Evolutionary conservation across 2,113 vertebrate species (phyloP).

Genomic region (Gnathonemus longibarbis): DNA sequence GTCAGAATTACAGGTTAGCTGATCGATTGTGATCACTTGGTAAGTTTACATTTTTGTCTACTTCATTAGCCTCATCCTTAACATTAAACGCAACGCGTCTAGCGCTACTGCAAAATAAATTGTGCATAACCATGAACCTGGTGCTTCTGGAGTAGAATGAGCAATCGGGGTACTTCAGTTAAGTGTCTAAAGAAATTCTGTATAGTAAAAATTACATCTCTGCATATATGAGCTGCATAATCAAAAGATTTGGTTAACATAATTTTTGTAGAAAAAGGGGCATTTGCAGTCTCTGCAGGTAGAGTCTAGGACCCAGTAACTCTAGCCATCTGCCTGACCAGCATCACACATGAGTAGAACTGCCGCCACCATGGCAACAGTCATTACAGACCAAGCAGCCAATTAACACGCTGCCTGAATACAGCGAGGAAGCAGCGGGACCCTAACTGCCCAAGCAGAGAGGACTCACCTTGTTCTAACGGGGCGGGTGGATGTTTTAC

Average conservation of each 20-base stretch:
- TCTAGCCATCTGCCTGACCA: not conserved
- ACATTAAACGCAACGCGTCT: not conserved
- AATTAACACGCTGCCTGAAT: constrained; percentile 7
- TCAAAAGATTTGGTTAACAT: not conserved
- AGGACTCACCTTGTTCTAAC: not conserved
- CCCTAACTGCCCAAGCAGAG: not conserved
- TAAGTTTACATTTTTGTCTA: not conserved
- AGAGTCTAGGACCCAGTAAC: not conserved
- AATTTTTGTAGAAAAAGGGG: not conserved
- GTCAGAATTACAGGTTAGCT: not conserved
- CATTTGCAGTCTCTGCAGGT: not conserved
- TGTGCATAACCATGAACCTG: not conserved
- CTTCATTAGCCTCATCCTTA: not conserved
- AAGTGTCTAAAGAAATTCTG: too few relatives aligned
- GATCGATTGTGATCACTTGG: not conserved
- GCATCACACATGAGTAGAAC: not conserved
- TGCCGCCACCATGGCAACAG: constrained; percentile 12
- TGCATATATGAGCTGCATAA: not conserved
- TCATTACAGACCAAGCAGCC: not conserved
- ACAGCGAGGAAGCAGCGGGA: not conserved
- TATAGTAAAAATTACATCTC: not conserved
- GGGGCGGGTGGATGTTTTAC: not conserved
- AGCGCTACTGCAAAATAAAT: not conserved
- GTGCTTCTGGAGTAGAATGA: not conserved
- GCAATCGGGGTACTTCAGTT: not conserved